Percentiles rank a stretch among this genome's conserved stretches.
Conservation (phyloP, 2,797 vertebrate species). For the Phataginus tetradactyla region DNA sequence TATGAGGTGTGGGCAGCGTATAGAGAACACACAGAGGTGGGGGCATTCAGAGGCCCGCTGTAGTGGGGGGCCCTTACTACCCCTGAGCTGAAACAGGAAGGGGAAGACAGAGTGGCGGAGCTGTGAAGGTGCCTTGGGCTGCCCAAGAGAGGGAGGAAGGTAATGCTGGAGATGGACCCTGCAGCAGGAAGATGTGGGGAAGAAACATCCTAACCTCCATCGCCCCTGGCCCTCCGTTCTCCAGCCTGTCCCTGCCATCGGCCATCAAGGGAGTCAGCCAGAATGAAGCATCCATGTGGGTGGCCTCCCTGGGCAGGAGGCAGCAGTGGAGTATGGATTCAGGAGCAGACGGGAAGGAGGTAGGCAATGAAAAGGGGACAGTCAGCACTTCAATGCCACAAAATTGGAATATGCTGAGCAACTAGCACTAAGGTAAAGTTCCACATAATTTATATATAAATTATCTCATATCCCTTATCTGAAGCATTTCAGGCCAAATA, state of each 20-base stretch:
- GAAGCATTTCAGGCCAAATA: neutral
- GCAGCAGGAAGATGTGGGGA: neutral
- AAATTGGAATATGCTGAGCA: neutral
- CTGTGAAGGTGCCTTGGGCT: neutral
- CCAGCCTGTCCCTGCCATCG: neutral
- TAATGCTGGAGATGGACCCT: accelerated
- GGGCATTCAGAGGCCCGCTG: neutral
- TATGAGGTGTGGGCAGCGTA: neutral
- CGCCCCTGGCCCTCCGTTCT: neutral
- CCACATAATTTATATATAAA: neutral
- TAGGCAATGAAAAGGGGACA: neutral
- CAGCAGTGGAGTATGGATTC: too few species aligned
- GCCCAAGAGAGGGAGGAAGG: neutral
- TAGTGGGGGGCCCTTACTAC: neutral
- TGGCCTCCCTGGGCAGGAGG: neutral
- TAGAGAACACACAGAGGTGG: accelerated
- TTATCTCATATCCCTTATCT: neutral
- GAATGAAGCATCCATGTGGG: accelerated
- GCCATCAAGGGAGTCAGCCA: neutral
- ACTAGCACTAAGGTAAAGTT: neutral
- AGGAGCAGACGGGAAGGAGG: neutral
- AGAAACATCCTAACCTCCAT: neutral
- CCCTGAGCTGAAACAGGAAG: neutral
- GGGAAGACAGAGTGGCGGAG: too few species aligned
- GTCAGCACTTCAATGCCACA: neutral